Evolutionary conservation across 2,797 vertebrate genomes (phyloP).

Genomic region (Tarsius wallacei): DNA sequence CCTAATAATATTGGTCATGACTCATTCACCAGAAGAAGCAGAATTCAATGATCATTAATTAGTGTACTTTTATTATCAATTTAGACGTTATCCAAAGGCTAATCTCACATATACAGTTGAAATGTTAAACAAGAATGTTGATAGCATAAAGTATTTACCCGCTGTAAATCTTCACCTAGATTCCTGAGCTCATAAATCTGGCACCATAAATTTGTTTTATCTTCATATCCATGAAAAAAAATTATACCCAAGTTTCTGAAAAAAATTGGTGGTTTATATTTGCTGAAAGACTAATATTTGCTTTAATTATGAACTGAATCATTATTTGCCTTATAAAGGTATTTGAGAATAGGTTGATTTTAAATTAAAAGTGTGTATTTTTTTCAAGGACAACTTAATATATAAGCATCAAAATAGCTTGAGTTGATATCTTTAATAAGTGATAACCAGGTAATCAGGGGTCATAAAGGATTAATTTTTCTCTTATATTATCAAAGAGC

Average conservation of each 20-base stretch:
- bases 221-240: constrained; percentile 76
- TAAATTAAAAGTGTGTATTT: constrained; percentile 81
- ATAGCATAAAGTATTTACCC: constrained; percentile 85
- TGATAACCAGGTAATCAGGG: constrained; percentile 89
- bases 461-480: constrained; percentile 92
- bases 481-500: constrained; percentile 89
- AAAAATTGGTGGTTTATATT: constrained; percentile 66
- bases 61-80: constrained; percentile 76
- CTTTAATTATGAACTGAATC: constrained; percentile 71
- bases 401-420: constrained; percentile 88
- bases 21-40: constrained; percentile 39
- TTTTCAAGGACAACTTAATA: constrained; percentile 90
- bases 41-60: constrained; percentile 84
- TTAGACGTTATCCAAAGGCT: constrained; percentile 84
- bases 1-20: constrained; percentile 21
- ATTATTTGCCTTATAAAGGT: constrained; percentile 78
- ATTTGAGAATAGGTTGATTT: constrained; percentile 78
- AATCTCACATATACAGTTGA: constrained; percentile 84
- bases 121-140: constrained; percentile 88
- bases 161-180: constrained; percentile 90
- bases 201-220: constrained; percentile 91
- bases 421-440: constrained; percentile 91
- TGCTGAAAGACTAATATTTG: constrained; percentile 70
- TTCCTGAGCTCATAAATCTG: constrained; percentile 89
- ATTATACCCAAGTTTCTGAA: constrained; percentile 48